Base-by-base conservation (phyloP, 2,797 vertebrate genomes). In the Valencia hispanica region DNA sequence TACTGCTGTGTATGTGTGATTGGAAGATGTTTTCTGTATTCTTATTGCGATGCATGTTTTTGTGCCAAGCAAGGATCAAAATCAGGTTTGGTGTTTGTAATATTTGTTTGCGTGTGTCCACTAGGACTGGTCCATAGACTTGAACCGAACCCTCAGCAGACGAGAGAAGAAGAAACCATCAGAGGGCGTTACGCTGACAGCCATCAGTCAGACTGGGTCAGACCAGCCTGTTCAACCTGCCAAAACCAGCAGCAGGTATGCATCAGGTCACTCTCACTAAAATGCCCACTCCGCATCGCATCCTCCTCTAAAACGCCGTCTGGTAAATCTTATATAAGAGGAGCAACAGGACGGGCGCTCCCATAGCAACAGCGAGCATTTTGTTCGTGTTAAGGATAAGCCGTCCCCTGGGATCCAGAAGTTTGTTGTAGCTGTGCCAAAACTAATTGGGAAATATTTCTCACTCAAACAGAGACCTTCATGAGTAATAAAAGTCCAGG, bases 71-170 rank as follows among this genome's bases (percentile, higher is more conserved):
- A 30, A 55, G 10, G 30, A 39, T n/a, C 43, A 5, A 36, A 45
- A 2, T 11, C 27, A 55, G 0, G 22, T 59, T 55, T 32, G 61
- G 68, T 41, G 10, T 70, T 50, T 78, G 9, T 55, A 34, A n/a
- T 48, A 9, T 79, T 25, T 83, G 27, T 84, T 14, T 63, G 27
- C 9, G 43, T 81, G 50, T 88, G 50, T 88, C 30, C 41, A 45
- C 48, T 77, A 99, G 98, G 98, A 99, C 73, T 99, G 96, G 97
- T 98, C 97, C 48, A 87, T 96, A 86, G 98, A 99, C 77, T 91
- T 99, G 86, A 99, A 99, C 68, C 96, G 98, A 36, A 97, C 97
- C 2, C 96, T 99, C 53, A 99, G 96, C 77, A 95, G 96, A 63
- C 94, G 97, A 87, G 98, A 99, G 74, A 99, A 97, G 91, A 99